phyloP scores from a whole-genome alignment of 2,888 invertebrate species.

The Crocallis elinguaria region DNA sequence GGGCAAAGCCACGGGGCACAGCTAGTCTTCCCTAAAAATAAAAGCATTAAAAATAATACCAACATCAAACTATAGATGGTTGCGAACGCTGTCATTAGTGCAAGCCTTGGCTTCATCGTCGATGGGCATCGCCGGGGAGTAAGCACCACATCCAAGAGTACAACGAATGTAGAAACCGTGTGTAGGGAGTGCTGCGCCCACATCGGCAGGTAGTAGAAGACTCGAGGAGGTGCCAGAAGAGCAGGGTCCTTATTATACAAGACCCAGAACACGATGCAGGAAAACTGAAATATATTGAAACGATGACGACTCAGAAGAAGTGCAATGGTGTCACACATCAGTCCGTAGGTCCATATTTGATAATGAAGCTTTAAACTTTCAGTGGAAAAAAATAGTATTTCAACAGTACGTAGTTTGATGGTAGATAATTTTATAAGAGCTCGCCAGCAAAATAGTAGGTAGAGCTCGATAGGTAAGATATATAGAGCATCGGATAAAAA shows the following conservation, averaged over 20 bases:
- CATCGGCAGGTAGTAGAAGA: constrained; percentile 50
- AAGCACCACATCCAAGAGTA: constrained; percentile 49
- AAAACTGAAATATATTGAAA: constrained; percentile 43
- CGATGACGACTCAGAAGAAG: too few relatives aligned
- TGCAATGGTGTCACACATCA: too few relatives aligned
- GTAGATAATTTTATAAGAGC: too few relatives aligned
- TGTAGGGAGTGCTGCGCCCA: constrained; percentile 62
- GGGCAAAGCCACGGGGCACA: background rate
- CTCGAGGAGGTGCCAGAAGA: constrained; percentile 45
- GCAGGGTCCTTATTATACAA: constrained; percentile 41
- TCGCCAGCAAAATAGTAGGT: too few relatives aligned
- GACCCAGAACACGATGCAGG: constrained; percentile 54
- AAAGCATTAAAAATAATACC: constrained; percentile 35
- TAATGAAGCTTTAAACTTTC: too few relatives aligned
- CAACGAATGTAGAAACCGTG: constrained; percentile 47
- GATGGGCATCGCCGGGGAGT: constrained; percentile 51
- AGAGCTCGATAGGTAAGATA: too few relatives aligned
- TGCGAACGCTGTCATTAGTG: constrained; percentile 40
- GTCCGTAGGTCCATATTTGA: too few relatives aligned
- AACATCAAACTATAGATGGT: constrained; percentile 47
- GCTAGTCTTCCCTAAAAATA: background rate
- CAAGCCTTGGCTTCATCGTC: constrained; percentile 39
- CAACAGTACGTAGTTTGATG: too few relatives aligned
- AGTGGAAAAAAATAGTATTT: too few relatives aligned
- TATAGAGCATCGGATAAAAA: too few relatives aligned